A percentile compares a stretch with the other conserved stretches of the same genome.
Evolutionary conservation across 2,113 vertebrate genomes (phyloP).

Genomic region (Podarcis cretensis): DNA sequence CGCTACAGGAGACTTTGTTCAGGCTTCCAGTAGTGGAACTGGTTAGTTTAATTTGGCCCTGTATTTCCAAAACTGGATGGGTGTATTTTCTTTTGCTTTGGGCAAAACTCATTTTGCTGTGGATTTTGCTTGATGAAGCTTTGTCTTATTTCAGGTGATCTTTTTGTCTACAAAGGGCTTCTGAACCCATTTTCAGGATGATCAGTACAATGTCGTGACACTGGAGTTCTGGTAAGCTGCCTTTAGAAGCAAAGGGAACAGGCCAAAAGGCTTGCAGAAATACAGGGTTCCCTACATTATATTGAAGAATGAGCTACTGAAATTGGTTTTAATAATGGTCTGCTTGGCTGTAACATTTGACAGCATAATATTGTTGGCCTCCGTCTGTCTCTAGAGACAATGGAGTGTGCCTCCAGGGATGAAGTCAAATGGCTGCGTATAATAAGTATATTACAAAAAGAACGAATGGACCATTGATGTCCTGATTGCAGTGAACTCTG

Average conservation of each 20-base stretch:
- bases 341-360: slow-evolving; percentile 2
- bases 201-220: slow-evolving; percentile 80
- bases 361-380: slow-evolving; percentile 4
- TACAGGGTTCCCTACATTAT: fast-evolving
- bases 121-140: slow-evolving; percentile 7
- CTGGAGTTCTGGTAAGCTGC: slow-evolving; percentile 80
- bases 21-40: no score
- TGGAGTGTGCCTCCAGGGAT: not conserved
- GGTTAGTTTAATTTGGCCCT: no score
- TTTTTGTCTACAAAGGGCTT: slow-evolving; percentile 65
- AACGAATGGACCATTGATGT: not conserved
- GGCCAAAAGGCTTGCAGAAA: not conserved
- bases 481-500: slow-evolving; percentile 28
- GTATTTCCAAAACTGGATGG: not conserved
- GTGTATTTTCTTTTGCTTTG: not conserved
- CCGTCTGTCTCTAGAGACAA: not conserved
- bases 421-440: not conserved
- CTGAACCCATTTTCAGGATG: slow-evolving; percentile 70
- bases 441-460: not conserved
- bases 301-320: slow-evolving; percentile 21
- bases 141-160: slow-evolving; percentile 65
- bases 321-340: not conserved
- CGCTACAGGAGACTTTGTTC: no score
- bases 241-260: not conserved
- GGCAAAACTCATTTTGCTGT: not conserved